Evolutionary conservation across 2,113 vertebrate species (phyloP), one percentile per base, ranked within the genome.

Genomic region (Jaculus jaculus): DNA sequence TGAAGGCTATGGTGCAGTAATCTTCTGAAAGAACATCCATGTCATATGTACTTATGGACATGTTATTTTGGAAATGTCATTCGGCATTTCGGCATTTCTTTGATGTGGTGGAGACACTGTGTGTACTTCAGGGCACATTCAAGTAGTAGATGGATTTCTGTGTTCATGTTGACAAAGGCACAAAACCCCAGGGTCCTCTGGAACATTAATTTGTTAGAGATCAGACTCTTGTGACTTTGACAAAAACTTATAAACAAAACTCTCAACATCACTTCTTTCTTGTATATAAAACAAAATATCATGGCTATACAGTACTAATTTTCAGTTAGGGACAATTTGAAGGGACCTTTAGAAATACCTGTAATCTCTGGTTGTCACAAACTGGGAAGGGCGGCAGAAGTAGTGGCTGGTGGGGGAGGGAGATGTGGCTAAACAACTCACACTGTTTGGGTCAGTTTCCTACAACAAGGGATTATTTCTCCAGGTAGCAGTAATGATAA

Each of bases 131-230:
- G n/a, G 10, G 1, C 30, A 30, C 23, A 61, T 32, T 73, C n/a
- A 73, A 20, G 32, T 83, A 24, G 4, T 15, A 77, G 0, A 32
- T 51, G 32, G 73, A 39, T 42, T 51, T 63, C 18, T 11, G 17
- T 51, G 1, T 28, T 42, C 78, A 20, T 80, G 10, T 61, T 11
- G 16, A 92, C 16, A 81, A 91, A 81, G 42, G 8, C 26, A 54
- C 13, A 78, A 37, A 9, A 12, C 37, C 51, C 60, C 58, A 30
- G 87, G 2, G 21, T 87, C 61, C 21, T 95, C 39, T 71, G 23
- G 12, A n/a, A 58, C 47, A 51, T 69, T 51, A 66, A 68, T 86
- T 80, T 68, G n/a, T 79, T 89, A 66, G 39, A 68, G 94, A 94
- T 71, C 3, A 71, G 82, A 79, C 5, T 69, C 11, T 73, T 54